These are phyloP conservation scores for Drosophila kepulauana DNA, from an alignment of 1,140 invertebrate species.

Conservation along the genomic window DNA sequence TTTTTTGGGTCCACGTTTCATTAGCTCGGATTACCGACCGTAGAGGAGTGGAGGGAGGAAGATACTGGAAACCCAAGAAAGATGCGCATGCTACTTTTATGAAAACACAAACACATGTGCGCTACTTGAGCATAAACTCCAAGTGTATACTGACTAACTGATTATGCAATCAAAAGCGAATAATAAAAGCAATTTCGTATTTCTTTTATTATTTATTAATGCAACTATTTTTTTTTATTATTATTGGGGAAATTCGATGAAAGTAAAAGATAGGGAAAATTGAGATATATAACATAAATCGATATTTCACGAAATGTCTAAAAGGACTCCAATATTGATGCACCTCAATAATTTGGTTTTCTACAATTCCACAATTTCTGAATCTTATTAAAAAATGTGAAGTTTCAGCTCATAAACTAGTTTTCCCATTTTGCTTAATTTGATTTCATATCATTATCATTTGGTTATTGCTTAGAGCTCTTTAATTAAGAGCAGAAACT, in stretches of 20 bases:
- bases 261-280: no score
- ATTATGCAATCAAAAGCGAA: not conserved
- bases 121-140: slow-evolving; percentile 3
- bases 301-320: no score
- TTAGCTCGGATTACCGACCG: slow-evolving; percentile 57
- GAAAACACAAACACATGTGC: slow-evolving; percentile 32
- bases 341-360: no score
- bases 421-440: no score
- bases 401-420: no score
- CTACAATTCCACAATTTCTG: no score
- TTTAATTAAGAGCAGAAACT: not conserved
- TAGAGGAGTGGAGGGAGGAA: not conserved
- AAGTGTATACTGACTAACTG: slow-evolving; percentile 6
- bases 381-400: no score
- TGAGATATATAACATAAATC: no score
- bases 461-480: not conserved
- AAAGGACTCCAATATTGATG: no score
- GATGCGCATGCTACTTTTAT: slow-evolving; percentile 38
- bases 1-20: slow-evolving; percentile 64
- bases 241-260: no score
- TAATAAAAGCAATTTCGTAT: slow-evolving; percentile 4
- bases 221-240: not conserved
- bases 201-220: not conserved
- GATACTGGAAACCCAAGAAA: not conserved
- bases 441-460: not conserved